Base-by-base conservation (phyloP, 2,797 vertebrate genomes). In the Hozukius guyotensis region DNA sequence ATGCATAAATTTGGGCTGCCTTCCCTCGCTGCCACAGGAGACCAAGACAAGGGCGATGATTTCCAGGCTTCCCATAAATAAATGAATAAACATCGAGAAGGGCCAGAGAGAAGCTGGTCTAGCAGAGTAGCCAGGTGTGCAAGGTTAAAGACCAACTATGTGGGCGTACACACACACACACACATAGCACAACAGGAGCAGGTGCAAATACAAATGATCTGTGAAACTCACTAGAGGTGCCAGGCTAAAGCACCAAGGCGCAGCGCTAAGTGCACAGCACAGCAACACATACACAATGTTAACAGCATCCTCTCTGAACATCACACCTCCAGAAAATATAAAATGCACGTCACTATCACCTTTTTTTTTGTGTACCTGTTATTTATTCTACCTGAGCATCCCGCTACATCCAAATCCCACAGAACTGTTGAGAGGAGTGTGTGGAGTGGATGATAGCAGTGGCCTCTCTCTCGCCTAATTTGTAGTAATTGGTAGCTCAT, bases 401-500 rank as follows among this genome's bases (percentile, higher is more conserved):
- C 74, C 22, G 27, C 80, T 80, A 84, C 89, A 86, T 84, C 82
- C 78, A 64, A 88, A 89, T 89, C 91, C 88, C 87, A 86, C 74
- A 74, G 80, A 93, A 80, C 78, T 82, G 89, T 88, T 88, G 80
- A 89, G 87, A 89, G 78, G 85, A 85, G 83, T 82, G 83, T 80
- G 87, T 81, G 84, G 73, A 92, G 90, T 91, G 88, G 91, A 92
- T 90, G 92, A 92, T 91, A 87, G 90, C 87, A 69, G 87, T 86
- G 89, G 89, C 92, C 86, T 90, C 90, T 93, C 93, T 94, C 94
- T 92, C 70, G 89, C 92, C 93, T 96, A 95, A 95, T 96, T 94
- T 95, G 95, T 94, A 93, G 94, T 96, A 96, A 96, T 96, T 96
- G 95, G 94, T 93, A 93, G 92, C 93, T 95, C 92, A 95, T 96